Conservation (phyloP, 2,113 vertebrate species). For the Eolophus roseicapilla region DNA sequence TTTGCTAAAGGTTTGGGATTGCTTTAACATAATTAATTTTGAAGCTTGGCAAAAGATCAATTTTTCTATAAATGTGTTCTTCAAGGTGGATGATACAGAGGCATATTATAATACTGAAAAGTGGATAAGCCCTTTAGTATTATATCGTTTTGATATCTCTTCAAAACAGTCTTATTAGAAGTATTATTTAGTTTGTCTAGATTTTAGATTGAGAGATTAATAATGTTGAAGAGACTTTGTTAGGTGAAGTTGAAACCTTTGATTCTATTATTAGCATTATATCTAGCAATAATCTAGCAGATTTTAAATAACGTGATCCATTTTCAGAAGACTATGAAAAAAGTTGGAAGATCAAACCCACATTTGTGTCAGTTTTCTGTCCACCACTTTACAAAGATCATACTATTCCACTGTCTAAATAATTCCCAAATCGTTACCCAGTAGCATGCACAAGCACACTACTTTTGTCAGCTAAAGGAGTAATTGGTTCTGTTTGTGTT, state of each 20-base stretch:
- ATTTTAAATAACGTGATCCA: neutral
- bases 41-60: neutral
- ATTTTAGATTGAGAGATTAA: neutral
- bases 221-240: neutral
- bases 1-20: neutral
- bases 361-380: neutral
- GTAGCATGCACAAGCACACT: neutral
- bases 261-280: neutral
- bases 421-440: neutral
- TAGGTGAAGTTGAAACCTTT: neutral
- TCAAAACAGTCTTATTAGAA: neutral
- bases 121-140: neutral
- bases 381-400: neutral
- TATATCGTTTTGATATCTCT: neutral
- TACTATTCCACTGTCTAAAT: neutral
- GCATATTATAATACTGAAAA: neutral
- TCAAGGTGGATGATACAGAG: neutral
- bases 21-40: neutral
- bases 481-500: neutral
- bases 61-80: neutral
- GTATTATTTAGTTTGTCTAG: neutral
- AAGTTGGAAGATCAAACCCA: neutral
- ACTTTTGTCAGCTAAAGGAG: neutral
- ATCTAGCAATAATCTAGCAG: neutral
- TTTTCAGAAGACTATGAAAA: neutral